Percentiles rank a stretch among this genome's conserved stretches.
Conservation (phyloP, 2,797 vertebrate genomes). For the Sternotherus odoratus region DNA sequence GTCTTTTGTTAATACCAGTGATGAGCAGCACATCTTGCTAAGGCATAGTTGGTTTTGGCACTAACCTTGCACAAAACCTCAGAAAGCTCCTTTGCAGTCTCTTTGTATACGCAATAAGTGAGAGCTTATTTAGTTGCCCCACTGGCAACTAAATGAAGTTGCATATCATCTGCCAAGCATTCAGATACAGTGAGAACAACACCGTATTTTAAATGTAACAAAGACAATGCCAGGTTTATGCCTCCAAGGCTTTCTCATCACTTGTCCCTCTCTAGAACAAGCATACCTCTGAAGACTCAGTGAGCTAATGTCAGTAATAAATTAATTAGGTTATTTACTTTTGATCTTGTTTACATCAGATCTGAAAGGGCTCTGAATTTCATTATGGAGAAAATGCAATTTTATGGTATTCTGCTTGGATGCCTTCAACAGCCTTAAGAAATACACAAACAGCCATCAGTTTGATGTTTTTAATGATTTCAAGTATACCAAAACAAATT, state of each 20-base stretch:
- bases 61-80: not conserved
- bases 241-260: not conserved
- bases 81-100: not conserved
- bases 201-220: constrained; percentile 25
- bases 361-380: constrained; percentile 62
- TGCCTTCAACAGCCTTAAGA: constrained; percentile 68
- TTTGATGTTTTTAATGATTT: constrained; percentile 76
- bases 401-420: constrained; percentile 72
- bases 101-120: not conserved
- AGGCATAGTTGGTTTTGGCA: not conserved
- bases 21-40: not conserved
- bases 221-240: not conserved
- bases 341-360: constrained; percentile 62
- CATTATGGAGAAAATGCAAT: constrained; percentile 70
- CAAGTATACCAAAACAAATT: constrained; percentile 65
- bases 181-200: not conserved
- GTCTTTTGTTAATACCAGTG: not conserved
- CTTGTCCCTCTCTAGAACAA: not conserved
- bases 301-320: constrained; percentile 59
- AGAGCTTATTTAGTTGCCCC: not conserved
- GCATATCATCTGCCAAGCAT: constrained; percentile 6
- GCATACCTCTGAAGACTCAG: constrained; percentile 59
- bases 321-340: constrained; percentile 71
- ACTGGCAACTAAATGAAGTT: not conserved
- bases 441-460: constrained; percentile 58